Base-by-base conservation (phyloP, 1,140 invertebrate genomes). In the Drosophila subpulchrella region DNA sequence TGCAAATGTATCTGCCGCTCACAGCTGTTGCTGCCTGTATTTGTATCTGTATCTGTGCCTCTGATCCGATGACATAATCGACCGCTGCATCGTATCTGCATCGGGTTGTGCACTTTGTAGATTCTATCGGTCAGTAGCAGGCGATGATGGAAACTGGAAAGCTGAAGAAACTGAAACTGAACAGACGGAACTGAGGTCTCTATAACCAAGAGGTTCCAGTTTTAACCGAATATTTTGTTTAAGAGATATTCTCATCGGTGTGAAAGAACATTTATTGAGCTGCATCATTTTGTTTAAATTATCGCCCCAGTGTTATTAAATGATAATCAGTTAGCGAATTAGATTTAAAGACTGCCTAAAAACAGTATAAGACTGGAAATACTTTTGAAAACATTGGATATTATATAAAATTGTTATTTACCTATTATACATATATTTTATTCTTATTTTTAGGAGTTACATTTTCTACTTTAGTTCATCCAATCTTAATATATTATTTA, bases 101-200 rank as follows among this genome's bases (percentile, higher is more conserved):
- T 46, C 62, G 46, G 15, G 41, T 42, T 74, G 58, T 47, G 38
- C 48, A 74, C 20, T 41, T 65, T 63, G 60, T 48, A 60, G 76
- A 59, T 63, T 68, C 59, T 48, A 47, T 77, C 59, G 72, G 62
- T 70, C 74, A 70, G 57, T 75, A 59, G 32, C 62, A 74, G 48
- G 48, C 48, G 48, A 0, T 36, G 11, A 34, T 36, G 3, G 60
- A 60, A 66, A 30, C n/a, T 62, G 27, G 38, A 34, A 62, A 41
- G 24, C 15, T 2, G 58, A 8, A 39, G 53, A 58, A 58, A 34
- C n/a, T 50, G n/a, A 17, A 50, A 50, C n/a, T 50, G n/a, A 17
- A 50, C 24, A 27, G n/a, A 34, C 32, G 7, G 41, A 44, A 10
- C 41, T 4, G 17, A 32, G 4, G 27, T 4, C 47, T 50, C 8